Conservation (phyloP, 2,113 vertebrate species). For the Colossoma macropomum region DNA sequence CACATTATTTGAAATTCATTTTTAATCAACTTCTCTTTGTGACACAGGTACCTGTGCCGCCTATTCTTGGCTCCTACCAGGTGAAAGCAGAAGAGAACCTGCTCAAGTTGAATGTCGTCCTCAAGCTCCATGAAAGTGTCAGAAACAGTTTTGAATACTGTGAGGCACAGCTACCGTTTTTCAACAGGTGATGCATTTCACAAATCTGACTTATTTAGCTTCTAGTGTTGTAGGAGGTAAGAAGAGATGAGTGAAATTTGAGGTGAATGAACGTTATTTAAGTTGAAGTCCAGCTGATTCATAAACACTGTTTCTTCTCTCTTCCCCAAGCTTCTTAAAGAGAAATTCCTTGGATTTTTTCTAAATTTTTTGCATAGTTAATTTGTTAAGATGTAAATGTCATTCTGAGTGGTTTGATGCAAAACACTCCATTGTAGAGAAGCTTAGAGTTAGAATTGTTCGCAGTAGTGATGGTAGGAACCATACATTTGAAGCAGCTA, state of each 20-base stretch:
- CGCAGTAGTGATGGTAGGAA: too few species aligned
- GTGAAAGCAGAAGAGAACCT: slow-evolving; percentile 83
- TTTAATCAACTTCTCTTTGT: background rate
- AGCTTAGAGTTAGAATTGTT: too few species aligned
- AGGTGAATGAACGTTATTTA: too few species aligned
- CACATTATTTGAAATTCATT: background rate
- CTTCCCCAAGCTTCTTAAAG: too few species aligned
- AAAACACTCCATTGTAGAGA: too few species aligned
- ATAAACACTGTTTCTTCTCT: too few species aligned
- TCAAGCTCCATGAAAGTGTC: slow-evolving; percentile 94
- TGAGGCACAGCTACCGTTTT: slow-evolving; percentile 90
- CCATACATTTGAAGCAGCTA: too few species aligned
- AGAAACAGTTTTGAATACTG: slow-evolving; percentile 94
- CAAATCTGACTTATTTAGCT: background rate
- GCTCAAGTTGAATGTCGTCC: slow-evolving; percentile 80
- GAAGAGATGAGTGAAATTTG: background rate
- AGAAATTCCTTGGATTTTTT: too few species aligned
- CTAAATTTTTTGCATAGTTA: too few species aligned
- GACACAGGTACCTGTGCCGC: slow-evolving; percentile 89
- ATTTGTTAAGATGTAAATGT: too few species aligned
- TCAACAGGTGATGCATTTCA: slow-evolving; percentile 84
- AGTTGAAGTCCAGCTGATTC: too few species aligned
- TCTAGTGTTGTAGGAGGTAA: background rate
- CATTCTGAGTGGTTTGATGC: too few species aligned
- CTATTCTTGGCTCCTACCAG: slow-evolving; percentile 90